Base-by-base conservation (phyloP, 2,113 vertebrate genomes). In the Octodon degus region DNA sequence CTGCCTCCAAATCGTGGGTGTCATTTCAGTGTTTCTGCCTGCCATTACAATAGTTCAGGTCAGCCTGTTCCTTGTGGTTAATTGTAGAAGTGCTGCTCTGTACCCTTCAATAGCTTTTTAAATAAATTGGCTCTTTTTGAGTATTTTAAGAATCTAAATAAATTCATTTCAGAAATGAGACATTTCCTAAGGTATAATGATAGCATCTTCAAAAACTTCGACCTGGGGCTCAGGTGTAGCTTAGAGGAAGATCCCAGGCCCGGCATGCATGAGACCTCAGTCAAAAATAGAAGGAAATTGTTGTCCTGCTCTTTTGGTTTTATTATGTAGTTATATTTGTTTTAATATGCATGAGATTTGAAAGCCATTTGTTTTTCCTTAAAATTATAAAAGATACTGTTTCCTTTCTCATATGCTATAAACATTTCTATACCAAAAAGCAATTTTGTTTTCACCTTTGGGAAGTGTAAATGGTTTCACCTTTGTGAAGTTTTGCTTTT, bases 361-460 rank as follows among this genome's bases (percentile, higher is more conserved):
- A 58, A 37, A 82, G 8, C 82, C 62, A 67, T 13, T 88, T 83
- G 27, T 60, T 58, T 91, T 80, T 93, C n/a, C 43, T 65, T 92
- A 34, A 53, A 60, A 53, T 37, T 47, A 0, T 80, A 47, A 34
- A 30, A 81, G 70, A 82, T 37, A 67, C 68, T 83, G 2, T 67
- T 76, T 72, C 55, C 9, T 94, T 84, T 94, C 53, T 90, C 58
- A 34, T 47, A 22, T 24, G 32, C 72, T 80, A 16, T 30, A 65
- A 95, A 30, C 17, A 68, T 55, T 91, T 60, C 50, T 30, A 0
- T 53, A 13, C 91, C 19, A 83, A 80, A 40, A 89, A 89, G 24
- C 34, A 17, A 27, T 92, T 97, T 91, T 79, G 16, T 86, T 95
- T 94, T 80, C 67, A 12, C 7, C 81, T 74, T 97, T 20, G n/a